These are phyloP conservation scores for Acholoe squamosa DNA, from an alignment of 2,888 invertebrate species.

Conservation along the genomic window DNA sequence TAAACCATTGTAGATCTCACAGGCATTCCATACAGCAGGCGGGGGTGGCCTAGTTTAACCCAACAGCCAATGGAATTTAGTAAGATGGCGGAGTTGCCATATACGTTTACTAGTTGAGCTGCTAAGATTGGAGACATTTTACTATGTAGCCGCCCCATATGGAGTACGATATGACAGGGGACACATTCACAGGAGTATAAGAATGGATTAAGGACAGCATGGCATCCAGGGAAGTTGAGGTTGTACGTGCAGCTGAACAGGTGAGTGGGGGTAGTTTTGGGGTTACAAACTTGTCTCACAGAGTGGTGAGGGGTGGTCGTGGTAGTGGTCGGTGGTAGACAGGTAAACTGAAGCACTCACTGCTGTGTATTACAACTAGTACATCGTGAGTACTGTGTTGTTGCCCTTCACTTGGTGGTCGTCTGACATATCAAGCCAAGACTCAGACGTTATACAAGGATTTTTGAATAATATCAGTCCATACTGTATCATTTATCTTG, in stretches of 20 bases:
- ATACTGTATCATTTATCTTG: too few relatives aligned
- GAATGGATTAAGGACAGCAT: not conserved
- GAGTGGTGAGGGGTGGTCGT: not conserved
- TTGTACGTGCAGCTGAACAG: not conserved
- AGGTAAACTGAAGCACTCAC: too few relatives aligned
- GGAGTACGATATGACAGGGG: conserved; percentile 11
- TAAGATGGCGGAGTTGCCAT: conserved; percentile 27
- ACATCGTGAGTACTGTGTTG: too few relatives aligned
- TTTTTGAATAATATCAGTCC: too few relatives aligned
- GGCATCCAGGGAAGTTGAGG: not conserved
- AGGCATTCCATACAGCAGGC: not conserved
- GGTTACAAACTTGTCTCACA: not conserved
- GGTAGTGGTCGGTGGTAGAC: not conserved
- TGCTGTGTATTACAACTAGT: too few relatives aligned
- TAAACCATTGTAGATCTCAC: not conserved
- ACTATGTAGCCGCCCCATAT: conserved; percentile 19
- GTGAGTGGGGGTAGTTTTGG: not conserved
- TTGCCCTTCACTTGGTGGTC: too few relatives aligned
- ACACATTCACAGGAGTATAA: not conserved
- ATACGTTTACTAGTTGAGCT: not conserved
- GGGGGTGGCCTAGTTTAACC: not conserved
- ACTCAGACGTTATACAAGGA: too few relatives aligned
- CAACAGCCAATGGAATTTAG: not conserved
- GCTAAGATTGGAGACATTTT: not conserved
- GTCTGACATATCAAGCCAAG: too few relatives aligned